phyloP scores from a whole-genome alignment of 2,797 vertebrate genomes.

The Crypturellus tataupa region DNA sequence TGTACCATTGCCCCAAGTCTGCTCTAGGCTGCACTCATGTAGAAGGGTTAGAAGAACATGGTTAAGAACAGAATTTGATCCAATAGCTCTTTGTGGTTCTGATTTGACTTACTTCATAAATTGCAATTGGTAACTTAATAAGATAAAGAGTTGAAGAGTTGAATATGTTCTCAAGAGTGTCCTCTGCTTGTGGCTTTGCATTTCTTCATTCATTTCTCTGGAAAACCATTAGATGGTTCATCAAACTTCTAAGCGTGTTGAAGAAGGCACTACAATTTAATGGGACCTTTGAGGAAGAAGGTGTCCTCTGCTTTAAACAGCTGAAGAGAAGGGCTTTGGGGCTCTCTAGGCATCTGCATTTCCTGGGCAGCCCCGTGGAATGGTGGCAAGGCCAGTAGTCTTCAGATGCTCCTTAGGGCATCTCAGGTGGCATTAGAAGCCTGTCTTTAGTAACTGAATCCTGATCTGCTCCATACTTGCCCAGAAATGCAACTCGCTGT shows the following conservation, averaged over 20 bases:
- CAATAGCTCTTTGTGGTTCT: not conserved
- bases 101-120: not conserved
- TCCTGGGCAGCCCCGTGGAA: not conserved
- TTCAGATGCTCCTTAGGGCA: not conserved
- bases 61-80: not conserved
- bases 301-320: not conserved
- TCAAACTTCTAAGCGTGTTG: not conserved
- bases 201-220: not conserved
- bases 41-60: rapidly evolving
- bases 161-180: not conserved
- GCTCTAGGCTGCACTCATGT: not conserved
- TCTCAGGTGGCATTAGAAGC: not conserved
- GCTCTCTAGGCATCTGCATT: not conserved
- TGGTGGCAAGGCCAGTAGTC: not conserved
- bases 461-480: not conserved
- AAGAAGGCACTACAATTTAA: not conserved
- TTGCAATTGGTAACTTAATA: not conserved
- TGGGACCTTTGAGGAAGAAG: not conserved
- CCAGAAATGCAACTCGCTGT: not conserved
- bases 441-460: not conserved
- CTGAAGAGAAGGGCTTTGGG: not conserved
- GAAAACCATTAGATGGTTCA: not conserved
- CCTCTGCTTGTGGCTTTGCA: not conserved
- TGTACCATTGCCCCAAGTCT: not conserved
- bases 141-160: not conserved